phyloP scores from a whole-genome alignment of 2,113 vertebrate genomes.

The Periophthalmodon schlosseri region DNA sequence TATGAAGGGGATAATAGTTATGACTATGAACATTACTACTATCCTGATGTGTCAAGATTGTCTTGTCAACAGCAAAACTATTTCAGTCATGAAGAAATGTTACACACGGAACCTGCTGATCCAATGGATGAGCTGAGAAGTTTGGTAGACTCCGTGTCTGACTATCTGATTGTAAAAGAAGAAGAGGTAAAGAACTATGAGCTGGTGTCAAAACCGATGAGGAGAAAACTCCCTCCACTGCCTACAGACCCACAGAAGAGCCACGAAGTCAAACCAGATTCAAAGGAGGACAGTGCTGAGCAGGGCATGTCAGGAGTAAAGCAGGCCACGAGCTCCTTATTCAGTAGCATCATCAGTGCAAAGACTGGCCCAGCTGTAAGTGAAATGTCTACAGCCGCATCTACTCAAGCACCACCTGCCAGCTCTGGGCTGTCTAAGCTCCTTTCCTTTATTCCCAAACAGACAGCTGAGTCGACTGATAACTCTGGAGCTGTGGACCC shows the following conservation, averaged over 20 bases:
- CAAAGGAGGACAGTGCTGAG: slow-evolving; percentile 66
- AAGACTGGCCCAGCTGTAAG: slow-evolving; percentile 69
- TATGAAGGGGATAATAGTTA: slow-evolving; percentile 60
- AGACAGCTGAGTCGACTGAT: slow-evolving; percentile 41
- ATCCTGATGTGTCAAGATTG: slow-evolving; percentile 37
- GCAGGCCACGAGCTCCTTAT: slow-evolving; percentile 83
- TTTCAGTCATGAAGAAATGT: slow-evolving; percentile 52
- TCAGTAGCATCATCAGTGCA: slow-evolving; percentile 84
- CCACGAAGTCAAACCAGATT: slow-evolving; percentile 35
- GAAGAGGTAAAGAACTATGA: slow-evolving; percentile 90
- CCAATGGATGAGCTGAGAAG: slow-evolving; percentile 89
- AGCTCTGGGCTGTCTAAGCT: slow-evolving; percentile 77
- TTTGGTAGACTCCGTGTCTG: slow-evolving; percentile 91
- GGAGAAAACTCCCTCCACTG: slow-evolving; percentile 63
- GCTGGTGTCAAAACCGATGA: slow-evolving; percentile 74
- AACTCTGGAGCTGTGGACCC: slow-evolving; percentile 48
- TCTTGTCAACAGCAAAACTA: slow-evolving; percentile 30
- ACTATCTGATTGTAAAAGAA: slow-evolving; percentile 93
- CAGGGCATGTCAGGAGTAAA: slow-evolving; percentile 81
- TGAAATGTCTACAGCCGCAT: slow-evolving; percentile 38
- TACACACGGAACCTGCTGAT: slow-evolving; percentile 79
- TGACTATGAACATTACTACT: slow-evolving; percentile 70
- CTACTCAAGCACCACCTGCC: slow-evolving; percentile 52
- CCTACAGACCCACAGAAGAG: slow-evolving; percentile 44
- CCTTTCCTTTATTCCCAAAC: slow-evolving; percentile 73